These are phyloP conservation scores for Tenualosa ilisha DNA, from an alignment of 2,797 vertebrate genomes.

Conservation along the genomic window DNA sequence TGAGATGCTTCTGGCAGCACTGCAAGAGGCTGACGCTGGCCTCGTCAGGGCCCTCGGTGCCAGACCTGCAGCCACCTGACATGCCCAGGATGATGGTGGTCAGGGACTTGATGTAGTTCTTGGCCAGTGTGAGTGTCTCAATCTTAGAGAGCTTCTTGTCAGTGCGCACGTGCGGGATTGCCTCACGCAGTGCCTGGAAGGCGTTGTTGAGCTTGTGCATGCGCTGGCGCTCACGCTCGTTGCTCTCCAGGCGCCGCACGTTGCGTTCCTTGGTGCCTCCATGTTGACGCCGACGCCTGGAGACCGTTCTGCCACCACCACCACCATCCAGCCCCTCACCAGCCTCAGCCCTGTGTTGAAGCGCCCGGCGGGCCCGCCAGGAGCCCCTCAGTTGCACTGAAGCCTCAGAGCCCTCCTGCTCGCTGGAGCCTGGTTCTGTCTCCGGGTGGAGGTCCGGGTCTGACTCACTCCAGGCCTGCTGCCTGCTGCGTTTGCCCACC, in stretches of 20 bases:
- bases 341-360: constrained; percentile 47
- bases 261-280: constrained; percentile 78
- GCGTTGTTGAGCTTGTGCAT: constrained; percentile 99
- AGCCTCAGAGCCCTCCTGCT: constrained; percentile 80
- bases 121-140: constrained; percentile 95
- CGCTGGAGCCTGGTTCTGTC: constrained; percentile 73
- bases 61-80: constrained; percentile 82
- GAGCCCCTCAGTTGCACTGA: constrained; percentile 71
- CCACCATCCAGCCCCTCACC: constrained; percentile 41
- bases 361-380: constrained; percentile 70
- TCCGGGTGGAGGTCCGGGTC: constrained; percentile 71
- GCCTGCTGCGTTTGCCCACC: constrained; percentile 73
- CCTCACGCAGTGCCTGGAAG: constrained; percentile 92
- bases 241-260: constrained; percentile 90
- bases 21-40: constrained; percentile 72
- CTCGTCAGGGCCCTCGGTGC: constrained; percentile 66
- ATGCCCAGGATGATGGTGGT: constrained; percentile 92
- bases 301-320: constrained; percentile 29
- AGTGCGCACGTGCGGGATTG: constrained; percentile 91
- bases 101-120: constrained; percentile 97
- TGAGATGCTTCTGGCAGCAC: constrained; percentile 84
- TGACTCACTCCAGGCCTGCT: constrained; percentile 67
- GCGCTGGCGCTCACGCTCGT: constrained; percentile 92
- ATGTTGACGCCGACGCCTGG: constrained; percentile 65
- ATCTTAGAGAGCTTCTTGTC: constrained; percentile 99